These are phyloP conservation scores for Steatornis caripensis DNA, from an alignment of 2,113 vertebrate genomes.

Conservation along the genomic window DNA sequence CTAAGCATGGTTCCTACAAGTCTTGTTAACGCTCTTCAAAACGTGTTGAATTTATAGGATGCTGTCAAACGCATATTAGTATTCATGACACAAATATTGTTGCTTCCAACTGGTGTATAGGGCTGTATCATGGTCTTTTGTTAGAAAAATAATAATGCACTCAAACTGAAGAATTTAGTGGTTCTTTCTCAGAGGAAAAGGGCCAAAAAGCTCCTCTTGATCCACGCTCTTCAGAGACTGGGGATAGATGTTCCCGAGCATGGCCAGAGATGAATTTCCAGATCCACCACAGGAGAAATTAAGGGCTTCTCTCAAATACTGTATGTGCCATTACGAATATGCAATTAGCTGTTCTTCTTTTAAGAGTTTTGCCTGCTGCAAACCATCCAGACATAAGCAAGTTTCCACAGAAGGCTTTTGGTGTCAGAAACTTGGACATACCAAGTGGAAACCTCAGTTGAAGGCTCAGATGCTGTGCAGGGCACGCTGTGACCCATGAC, in stretches of 20 bases:
- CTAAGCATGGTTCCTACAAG: slow-evolving; percentile 24
- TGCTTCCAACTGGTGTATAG: slow-evolving; percentile 41
- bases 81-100: slow-evolving; percentile 46
- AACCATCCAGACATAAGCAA: background rate
- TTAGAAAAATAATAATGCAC: slow-evolving; percentile 14
- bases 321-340: background rate
- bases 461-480: background rate
- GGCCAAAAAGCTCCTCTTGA: background rate
- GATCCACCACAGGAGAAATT: background rate
- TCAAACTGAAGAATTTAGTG: background rate
- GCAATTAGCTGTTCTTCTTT: background rate
- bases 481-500: background rate
- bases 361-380: background rate
- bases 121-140: slow-evolving; percentile 36
- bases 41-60: slow-evolving; percentile 38
- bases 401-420: background rate
- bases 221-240: background rate
- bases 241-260: background rate
- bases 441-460: background rate
- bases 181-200: background rate
- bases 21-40: slow-evolving; percentile 46
- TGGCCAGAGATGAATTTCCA: background rate
- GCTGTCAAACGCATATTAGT: slow-evolving; percentile 36
- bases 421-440: background rate
- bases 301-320: background rate